Evolutionary conservation across 2,797 vertebrate genomes (phyloP).

Genomic region (Taenioides sp.): DNA sequence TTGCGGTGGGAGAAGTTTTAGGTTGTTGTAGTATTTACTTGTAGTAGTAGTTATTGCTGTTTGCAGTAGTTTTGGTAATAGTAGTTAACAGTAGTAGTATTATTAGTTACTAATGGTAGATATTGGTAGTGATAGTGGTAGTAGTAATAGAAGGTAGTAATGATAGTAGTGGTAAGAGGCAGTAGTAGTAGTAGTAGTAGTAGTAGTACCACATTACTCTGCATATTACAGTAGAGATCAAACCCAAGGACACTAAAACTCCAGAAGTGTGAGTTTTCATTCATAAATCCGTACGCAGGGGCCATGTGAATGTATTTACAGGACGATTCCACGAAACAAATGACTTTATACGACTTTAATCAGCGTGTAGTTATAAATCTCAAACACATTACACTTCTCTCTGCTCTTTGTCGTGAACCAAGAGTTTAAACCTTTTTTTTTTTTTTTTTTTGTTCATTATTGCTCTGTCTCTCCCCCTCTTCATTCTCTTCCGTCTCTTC

Average conservation of each 20-base stretch:
- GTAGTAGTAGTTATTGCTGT: too few relatives aligned
- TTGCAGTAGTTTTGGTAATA: too few relatives aligned
- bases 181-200: too few relatives aligned
- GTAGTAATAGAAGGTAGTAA: too few relatives aligned
- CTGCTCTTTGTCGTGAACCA: constrained; percentile 47
- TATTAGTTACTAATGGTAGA: too few relatives aligned
- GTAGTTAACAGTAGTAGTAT: too few relatives aligned
- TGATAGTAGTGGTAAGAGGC: too few relatives aligned
- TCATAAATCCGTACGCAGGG: background rate
- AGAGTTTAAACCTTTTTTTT: constrained; percentile 30
- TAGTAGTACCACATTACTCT: too few relatives aligned
- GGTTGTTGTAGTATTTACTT: too few relatives aligned
- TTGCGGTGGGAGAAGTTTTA: too few relatives aligned
- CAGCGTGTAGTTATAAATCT: constrained; percentile 56
- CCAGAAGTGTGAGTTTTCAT: background rate
- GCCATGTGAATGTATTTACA: background rate
- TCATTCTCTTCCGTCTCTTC: constrained; percentile 35
- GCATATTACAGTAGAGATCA: too few relatives aligned
- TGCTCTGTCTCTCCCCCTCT: constrained; percentile 28
- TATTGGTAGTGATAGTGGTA: too few relatives aligned
- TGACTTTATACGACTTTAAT: constrained; percentile 40
- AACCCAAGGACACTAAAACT: background rate
- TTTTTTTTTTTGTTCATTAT: background rate
- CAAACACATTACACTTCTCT: constrained; percentile 45
- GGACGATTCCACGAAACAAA: background rate